Conservation (phyloP, 1,140 invertebrate species). For the Zaprionus vittiger region DNA sequence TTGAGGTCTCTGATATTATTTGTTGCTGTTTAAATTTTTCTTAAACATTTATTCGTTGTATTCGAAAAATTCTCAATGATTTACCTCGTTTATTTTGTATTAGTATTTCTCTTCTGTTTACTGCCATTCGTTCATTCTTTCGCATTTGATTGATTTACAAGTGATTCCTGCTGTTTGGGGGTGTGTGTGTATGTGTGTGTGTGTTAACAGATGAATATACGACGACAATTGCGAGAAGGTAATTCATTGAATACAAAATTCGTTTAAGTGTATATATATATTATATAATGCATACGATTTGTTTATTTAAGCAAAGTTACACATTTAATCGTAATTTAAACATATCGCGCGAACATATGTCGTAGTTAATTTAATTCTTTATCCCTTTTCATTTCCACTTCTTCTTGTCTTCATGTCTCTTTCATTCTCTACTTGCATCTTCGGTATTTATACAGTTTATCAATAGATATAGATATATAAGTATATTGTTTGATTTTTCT, state of each 20-base stretch:
- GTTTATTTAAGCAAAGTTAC: constrained; percentile 65
- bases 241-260: constrained; percentile 37
- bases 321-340: constrained; percentile 64
- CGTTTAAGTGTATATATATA: constrained; percentile 13
- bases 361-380: constrained; percentile 38
- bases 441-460: constrained; percentile 52
- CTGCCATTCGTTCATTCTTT: constrained; percentile 14
- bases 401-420: constrained; percentile 7
- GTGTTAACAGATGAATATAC: constrained; percentile 16
- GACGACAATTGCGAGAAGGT: constrained; percentile 19
- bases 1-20: constrained; percentile 25
- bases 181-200: background rate
- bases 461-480: constrained; percentile 48
- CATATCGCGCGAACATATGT: constrained; percentile 50
- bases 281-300: constrained; percentile 65
- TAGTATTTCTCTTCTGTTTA: constrained; percentile 8
- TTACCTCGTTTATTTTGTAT: constrained; percentile 20
- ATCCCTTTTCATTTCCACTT: constrained; percentile 7
- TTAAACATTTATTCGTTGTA: constrained; percentile 82
- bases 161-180: constrained; percentile 9
- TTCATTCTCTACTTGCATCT: constrained; percentile 30
- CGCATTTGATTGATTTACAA: constrained; percentile 20
- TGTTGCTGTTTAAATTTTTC: constrained; percentile 64
- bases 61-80: constrained; percentile 76
- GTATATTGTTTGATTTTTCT: constrained; percentile 35